phyloP scores from a whole-genome alignment of 2,888 invertebrate species.

The Drosophila formosana region DNA sequence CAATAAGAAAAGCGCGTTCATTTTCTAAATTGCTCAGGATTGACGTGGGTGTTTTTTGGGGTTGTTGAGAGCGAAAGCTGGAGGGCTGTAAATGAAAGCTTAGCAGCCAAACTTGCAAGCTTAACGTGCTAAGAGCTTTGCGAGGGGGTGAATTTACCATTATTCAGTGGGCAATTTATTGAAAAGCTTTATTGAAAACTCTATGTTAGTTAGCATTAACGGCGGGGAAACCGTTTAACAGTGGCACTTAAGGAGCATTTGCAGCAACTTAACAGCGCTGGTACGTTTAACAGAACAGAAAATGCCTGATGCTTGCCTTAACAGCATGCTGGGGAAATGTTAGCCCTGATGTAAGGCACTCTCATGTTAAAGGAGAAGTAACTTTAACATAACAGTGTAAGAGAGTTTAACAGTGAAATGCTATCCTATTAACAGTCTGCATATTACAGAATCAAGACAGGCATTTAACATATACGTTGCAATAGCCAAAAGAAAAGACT shows the following conservation, averaged over 20 bases:
- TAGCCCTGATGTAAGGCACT: not conserved
- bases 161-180: conserved; percentile 43
- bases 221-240: conserved; percentile 30
- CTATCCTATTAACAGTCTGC: not conserved
- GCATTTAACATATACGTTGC: not conserved
- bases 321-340: conserved; percentile 23
- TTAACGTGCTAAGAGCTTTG: conserved; percentile 28
- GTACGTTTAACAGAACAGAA: not conserved
- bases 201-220: conserved; percentile 8
- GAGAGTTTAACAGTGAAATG: conserved; percentile 4
- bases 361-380: not conserved
- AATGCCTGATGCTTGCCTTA: not conserved
- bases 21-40: conserved; percentile 45
- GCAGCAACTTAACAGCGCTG: conserved; percentile 9
- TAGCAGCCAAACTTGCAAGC: conserved; percentile 43
- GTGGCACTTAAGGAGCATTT: not conserved
- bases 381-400: conserved; percentile 12
- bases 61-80: conserved; percentile 45
- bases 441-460: not conserved
- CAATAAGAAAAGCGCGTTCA: conserved; percentile 56
- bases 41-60: conserved; percentile 39
- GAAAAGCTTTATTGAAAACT: conserved; percentile 1
- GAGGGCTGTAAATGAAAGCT: conserved; percentile 34
- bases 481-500: not conserved
- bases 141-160: conserved; percentile 53